Evolutionary conservation across 2,888 invertebrate species (phyloP), one percentile per base, ranked within the genome.

Genomic region (Drosophila multiciliata): DNA sequence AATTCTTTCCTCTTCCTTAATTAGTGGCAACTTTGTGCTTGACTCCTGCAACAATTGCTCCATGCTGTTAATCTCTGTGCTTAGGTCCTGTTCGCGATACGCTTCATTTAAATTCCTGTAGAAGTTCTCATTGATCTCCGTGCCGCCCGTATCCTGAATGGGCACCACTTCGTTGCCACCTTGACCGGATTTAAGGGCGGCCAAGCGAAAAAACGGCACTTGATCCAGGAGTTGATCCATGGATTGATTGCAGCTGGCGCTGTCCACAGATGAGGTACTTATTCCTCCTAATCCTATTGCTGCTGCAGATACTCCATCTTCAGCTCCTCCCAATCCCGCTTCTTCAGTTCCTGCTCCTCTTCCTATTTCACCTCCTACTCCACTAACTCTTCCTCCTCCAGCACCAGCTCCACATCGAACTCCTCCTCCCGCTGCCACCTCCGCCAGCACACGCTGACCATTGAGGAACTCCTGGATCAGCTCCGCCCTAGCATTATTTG

Each of bases 41-140:
- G 83, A 80, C 40, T 89, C 82, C 29, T 89, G 82, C 12, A 91
- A 62, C 20, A 89, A 63, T 1, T 79, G 79, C 29, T 91, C 91
- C 42, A 88, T 66, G 17, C 80, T 84, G 4, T 79, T 77, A 23
- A 91, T 86, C 54, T 91, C 90, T 0, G 87, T 60, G 9, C 79
- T 82, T 36, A 92, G 36, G 60, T 82, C 87, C 90, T 97, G 97
- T 80, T 97, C 97, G 61, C 97, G 94, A 92, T 97, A 97, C 48
- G 97, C 97, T 93, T 97, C 97, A 93, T 98, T 98, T 54, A 98
- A 94, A 90, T 97, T 97, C 83, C 96, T 95, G 92, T 98, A 98
- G 92, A 97, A 98, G 32, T 97, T 97, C 93, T 97, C 97, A 90
- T 97, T 96, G 6, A 97, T 97, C 93, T 96, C 96, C 42, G 87